Base-by-base conservation (phyloP, 2,113 vertebrate species). In the Nerophis ophidion region DNA sequence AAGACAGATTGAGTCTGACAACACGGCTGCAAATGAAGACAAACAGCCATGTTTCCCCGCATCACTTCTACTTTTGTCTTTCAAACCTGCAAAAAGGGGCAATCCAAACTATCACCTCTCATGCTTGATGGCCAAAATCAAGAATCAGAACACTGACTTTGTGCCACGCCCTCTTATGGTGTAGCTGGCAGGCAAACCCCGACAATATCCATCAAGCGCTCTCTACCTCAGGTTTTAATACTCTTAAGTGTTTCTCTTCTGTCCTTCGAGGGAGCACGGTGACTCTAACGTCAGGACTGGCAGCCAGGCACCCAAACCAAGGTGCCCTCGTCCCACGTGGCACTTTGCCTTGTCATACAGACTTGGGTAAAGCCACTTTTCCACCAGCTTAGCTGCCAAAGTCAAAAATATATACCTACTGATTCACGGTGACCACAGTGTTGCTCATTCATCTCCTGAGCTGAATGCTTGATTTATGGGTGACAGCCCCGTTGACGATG, bases 221-320 rank as follows among this genome's bases (percentile, higher is more conserved):
- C 68, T 70, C 70, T 66, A 65, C 64, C 57, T 74, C 73, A 57
- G 71, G 72, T 78, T 88, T 81, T 89, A 90, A 90, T 90, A 89
- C 79, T 68, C 65, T 62, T 89, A 81, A 90, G 88, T 90, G 90
- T 87, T 85, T 61, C 58, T 9, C 66, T 61, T 60, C 61, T 72
- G 85, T 85, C 85, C 77, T 83, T 72, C 67, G 36, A 79, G 54
- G 60, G 60, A 60, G 69, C 52, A 46, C 38, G 57, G 61, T 67
- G 49, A 58, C 64, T 55, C 47, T 63, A 69, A 70, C 50, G 13
- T 77, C 61, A 48, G 16, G 51, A 45, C 34, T 76, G 80, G 74
- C 61, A 26, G 68, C 71, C 52, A 73, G 68, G 54, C 55, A 34
- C 35, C 45, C 55, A 42, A 63, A 45, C 63, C 66, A 75, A 81